Evolutionary conservation across 2,888 invertebrate species (phyloP), one percentile per base, ranked within the genome.

Genomic region (Macrophya alboannulata): DNA sequence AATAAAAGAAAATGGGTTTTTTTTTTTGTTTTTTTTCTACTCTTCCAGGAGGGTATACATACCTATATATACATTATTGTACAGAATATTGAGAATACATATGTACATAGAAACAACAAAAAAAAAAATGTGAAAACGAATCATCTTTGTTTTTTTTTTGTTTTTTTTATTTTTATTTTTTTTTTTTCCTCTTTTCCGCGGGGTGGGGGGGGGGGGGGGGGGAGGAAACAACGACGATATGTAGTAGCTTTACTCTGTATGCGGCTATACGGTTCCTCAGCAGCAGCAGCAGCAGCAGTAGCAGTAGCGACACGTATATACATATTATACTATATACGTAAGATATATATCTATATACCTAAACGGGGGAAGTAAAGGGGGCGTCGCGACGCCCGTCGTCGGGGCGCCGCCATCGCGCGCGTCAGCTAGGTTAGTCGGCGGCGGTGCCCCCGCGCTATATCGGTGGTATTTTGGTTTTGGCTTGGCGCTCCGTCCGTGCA

Each of bases 381-480:
- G 84, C 84, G 84, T 84, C 84, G 84, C 84, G 84, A 84, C 84
- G 84, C 62, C 59, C 74, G 59, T 84, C 74, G 68, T 84, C 74
- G 72, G 74, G 76, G 72, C 84, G 83, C 85, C 72, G 84, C 74
- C 85, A 72, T 84, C 83, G 86, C 85, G 88, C 86, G 85, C 86
- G 88, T 86, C 87, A 86, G 86, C 85, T 81, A 86, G 83, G 83
- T 83, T 83, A 83, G 83, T 87, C 87, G 88, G 84, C 88, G 86
- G 84, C 77, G 86, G 87, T 85, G 82, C 86, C 86, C 86, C 86
- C 85, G 84, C 87, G 86, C 90, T 90, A 90, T 90, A 91, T 91
- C 91, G 92, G 90, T 92, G 93, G 92, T 93, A 93, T 93, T 93
- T 93, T 93, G 92, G 93, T 93, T 93, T 93, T 93, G 93, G 93